These are phyloP conservation scores for Charadrius vociferus DNA, from an alignment of 2,113 vertebrate species.

Conservation along the genomic window DNA sequence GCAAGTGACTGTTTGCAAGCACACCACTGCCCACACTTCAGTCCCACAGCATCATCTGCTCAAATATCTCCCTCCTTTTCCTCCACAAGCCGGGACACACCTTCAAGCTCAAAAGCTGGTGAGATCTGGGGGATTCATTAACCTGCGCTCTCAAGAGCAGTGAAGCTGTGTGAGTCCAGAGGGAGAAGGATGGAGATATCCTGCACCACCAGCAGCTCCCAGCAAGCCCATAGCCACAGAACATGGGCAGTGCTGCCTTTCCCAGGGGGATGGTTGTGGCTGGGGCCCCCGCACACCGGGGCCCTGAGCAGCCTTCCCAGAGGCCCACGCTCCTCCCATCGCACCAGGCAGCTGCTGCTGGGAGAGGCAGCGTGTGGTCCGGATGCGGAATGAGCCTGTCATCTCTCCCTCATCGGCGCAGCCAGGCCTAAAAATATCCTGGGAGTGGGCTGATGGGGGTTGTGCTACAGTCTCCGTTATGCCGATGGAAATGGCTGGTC, in stretches of 20 bases:
- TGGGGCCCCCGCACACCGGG: rapidly evolving
- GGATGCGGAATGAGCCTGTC: not conserved
- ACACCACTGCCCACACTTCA: not conserved
- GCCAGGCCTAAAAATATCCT: slow-evolving; percentile 52
- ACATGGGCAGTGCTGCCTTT: not conserved
- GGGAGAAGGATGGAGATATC: not conserved
- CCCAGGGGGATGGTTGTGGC: not conserved
- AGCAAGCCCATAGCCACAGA: not conserved
- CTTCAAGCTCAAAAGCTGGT: not conserved
- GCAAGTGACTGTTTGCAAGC: rapidly evolving
- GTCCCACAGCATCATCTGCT: not conserved
- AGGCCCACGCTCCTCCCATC: not conserved
- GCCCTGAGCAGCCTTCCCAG: not conserved
- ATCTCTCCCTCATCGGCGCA: not conserved
- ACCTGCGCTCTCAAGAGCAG: not conserved
- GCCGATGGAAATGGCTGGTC: not conserved
- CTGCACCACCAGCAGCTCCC: not conserved
- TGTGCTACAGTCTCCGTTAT: not conserved
- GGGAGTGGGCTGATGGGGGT: not conserved
- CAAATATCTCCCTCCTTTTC: not conserved
- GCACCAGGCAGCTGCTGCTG: not conserved
- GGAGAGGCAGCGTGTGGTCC: not conserved
- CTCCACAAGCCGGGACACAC: not conserved
- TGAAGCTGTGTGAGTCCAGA: not conserved
- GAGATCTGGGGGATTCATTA: not conserved